Evolutionary conservation across 2,888 invertebrate species (phyloP).

Genomic region (Lasioglossum figueresi): DNA sequence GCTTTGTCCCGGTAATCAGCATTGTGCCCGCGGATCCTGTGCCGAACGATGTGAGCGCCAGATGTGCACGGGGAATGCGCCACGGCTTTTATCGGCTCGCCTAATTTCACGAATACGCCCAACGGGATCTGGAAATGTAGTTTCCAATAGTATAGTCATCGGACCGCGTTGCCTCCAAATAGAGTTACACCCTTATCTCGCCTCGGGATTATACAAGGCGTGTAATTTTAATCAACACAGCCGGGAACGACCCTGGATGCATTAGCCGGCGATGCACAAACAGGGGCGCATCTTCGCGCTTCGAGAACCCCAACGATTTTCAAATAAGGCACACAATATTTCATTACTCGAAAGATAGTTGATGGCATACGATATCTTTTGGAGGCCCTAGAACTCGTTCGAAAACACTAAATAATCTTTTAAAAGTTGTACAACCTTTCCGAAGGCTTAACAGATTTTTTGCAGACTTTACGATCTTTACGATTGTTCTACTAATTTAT

Average conservation of each 20-base stretch:
- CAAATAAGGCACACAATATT: background rate
- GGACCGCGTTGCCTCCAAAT: background rate
- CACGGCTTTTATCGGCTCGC: conserved; percentile 29
- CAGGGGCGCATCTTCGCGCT: background rate
- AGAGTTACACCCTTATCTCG: conserved; percentile 19
- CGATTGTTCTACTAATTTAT: background rate
- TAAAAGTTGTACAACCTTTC: too few species aligned
- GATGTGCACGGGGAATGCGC: conserved; percentile 65
- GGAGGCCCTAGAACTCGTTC: background rate
- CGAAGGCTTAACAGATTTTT: too few species aligned
- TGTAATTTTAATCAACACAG: conserved; percentile 16
- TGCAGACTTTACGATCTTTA: background rate
- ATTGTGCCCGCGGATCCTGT: conserved; percentile 70
- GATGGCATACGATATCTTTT: too few species aligned
- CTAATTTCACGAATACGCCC: conserved; percentile 40
- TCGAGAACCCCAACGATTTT: background rate
- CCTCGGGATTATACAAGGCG: conserved; percentile 4
- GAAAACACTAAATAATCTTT: too few species aligned
- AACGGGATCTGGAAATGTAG: background rate
- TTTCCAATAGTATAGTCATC: conserved; percentile 26
- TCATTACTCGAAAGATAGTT: too few species aligned
- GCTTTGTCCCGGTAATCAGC: conserved; percentile 75
- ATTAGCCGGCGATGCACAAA: background rate
- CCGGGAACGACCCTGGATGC: background rate
- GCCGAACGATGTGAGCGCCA: conserved; percentile 62